phyloP scores from a whole-genome alignment of 2,113 vertebrate species.

The Oreochromis aureus region DNA sequence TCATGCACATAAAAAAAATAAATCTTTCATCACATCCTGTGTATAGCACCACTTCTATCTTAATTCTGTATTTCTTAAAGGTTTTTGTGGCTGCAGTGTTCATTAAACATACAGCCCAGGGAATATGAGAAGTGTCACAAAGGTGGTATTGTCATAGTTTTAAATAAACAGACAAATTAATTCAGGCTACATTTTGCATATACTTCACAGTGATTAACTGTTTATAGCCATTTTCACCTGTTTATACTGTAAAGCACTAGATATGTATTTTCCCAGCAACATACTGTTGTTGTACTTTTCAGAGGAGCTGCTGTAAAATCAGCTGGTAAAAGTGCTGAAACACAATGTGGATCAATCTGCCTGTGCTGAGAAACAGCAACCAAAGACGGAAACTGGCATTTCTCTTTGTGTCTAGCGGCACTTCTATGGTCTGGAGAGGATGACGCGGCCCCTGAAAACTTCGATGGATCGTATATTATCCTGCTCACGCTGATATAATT shows the following conservation, averaged over 20 bases:
- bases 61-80: neutral
- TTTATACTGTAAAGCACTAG: neutral
- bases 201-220: neutral
- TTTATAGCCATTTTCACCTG: neutral
- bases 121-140: neutral
- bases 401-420: neutral
- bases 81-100: neutral
- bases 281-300: neutral
- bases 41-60: neutral
- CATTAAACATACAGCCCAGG: neutral
- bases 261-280: neutral
- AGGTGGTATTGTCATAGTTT: neutral
- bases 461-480: neutral
- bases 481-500: conserved; percentile 9
- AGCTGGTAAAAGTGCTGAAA: neutral
- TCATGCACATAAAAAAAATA: neutral
- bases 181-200: neutral
- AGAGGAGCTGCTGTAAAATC: neutral
- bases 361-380: neutral
- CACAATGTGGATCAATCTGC: neutral
- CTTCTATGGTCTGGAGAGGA: neutral
- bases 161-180: neutral
- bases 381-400: neutral
- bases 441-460: neutral
- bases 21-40: neutral